These are phyloP conservation scores for Alentia gelatinosa DNA, from an alignment of 2,888 invertebrate genomes.

Conservation along the genomic window DNA sequence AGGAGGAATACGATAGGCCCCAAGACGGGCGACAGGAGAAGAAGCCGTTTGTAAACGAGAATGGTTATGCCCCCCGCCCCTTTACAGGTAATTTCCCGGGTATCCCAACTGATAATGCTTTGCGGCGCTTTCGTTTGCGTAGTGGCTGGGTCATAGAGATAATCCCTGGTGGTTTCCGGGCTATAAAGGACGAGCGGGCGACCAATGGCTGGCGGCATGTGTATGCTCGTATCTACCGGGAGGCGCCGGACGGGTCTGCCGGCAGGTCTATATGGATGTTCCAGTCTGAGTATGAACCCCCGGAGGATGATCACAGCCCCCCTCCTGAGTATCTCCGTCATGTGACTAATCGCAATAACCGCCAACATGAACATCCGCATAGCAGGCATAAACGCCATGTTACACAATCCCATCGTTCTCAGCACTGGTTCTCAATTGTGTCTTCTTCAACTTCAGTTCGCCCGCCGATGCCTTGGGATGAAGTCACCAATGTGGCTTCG, in stretches of 20 bases:
- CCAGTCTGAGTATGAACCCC: constrained; percentile 50
- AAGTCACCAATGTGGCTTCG: not conserved
- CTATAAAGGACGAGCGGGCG: constrained; percentile 36
- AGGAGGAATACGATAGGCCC: not conserved
- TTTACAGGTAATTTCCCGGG: constrained; percentile 2
- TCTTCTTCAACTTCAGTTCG: not conserved
- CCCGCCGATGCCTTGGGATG: not conserved
- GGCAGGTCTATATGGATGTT: constrained; percentile 51
- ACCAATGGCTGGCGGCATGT: constrained; percentile 53
- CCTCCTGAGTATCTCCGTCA: constrained; percentile 40
- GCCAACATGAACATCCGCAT: not conserved
- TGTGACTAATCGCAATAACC: constrained; percentile 13
- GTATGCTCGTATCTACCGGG: constrained; percentile 50
- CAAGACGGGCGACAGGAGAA: constrained; percentile 21
- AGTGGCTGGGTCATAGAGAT: constrained; percentile 51
- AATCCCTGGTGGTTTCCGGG: constrained; percentile 46
- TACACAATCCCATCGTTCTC: not conserved
- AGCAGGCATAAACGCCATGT: not conserved
- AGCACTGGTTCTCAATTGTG: not conserved
- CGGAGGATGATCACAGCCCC: constrained; percentile 42
- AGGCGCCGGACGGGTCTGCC: constrained; percentile 43
- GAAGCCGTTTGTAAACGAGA: not conserved
- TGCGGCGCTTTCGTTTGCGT: constrained; percentile 40
- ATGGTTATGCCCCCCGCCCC: constrained; percentile 8
- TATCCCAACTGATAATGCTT: constrained; percentile 31